Evolutionary conservation across 1,140 invertebrate species (phyloP).

Genomic region (Philopotamus ludificatus): DNA sequence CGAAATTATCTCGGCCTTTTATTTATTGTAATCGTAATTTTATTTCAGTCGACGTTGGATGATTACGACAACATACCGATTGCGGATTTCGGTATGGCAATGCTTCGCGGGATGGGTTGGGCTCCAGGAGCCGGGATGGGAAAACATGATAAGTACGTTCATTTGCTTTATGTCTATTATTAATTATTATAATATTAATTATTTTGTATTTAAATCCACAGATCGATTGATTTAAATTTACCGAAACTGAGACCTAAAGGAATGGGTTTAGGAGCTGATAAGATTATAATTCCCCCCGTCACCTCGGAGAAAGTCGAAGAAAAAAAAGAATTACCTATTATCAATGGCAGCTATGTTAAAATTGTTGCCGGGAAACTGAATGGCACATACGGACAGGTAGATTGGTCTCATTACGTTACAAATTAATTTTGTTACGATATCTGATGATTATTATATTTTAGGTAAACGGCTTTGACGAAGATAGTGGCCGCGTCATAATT

Average conservation of each 20-base stretch:
- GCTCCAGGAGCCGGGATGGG: conserved; percentile 71
- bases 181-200: background rate
- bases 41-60: conserved; percentile 68
- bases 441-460: conserved; percentile 47
- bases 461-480: conserved; percentile 84
- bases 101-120: conserved; percentile 96
- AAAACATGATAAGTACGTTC: conserved; percentile 49
- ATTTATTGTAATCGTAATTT: conserved; percentile 37
- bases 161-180: no score
- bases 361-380: conserved; percentile 70
- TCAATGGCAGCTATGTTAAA: conserved; percentile 69
- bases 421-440: conserved; percentile 10
- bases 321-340: conserved; percentile 59
- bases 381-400: conserved; percentile 76
- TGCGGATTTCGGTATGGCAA: conserved; percentile 83
- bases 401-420: conserved; percentile 26
- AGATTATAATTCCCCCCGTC: conserved; percentile 58
- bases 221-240: conserved; percentile 19
- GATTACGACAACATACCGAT: conserved; percentile 92
- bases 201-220: conserved; percentile 1
- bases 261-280: conserved; percentile 86
- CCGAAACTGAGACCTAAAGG: conserved; percentile 80
- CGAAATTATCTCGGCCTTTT: background rate
- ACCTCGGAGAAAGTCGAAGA: conserved; percentile 51
- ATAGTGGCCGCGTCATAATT: conserved; percentile 75